Percentiles rank a stretch among this genome's conserved stretches.
Evolutionary conservation across 2,888 invertebrate genomes (phyloP).

Genomic region (Norana najaformis): DNA sequence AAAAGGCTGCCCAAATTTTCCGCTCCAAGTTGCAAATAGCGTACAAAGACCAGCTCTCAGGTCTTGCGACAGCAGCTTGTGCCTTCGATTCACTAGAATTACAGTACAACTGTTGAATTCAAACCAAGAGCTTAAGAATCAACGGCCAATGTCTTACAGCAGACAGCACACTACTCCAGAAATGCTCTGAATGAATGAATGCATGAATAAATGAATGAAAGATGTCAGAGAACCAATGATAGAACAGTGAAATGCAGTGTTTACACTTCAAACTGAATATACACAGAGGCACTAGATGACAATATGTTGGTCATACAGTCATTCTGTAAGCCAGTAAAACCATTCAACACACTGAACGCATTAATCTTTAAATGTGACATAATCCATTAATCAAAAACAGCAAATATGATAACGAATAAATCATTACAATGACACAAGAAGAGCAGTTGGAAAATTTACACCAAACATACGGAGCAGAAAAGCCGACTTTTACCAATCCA

Average conservation of each 20-base stretch:
- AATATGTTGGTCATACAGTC: background rate
- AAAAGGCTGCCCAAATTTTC: conserved; percentile 72
- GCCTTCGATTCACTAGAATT: conserved; percentile 80
- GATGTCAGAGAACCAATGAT: no score
- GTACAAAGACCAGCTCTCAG: conserved; percentile 84
- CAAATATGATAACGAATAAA: background rate
- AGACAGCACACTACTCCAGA: background rate
- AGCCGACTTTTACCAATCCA: background rate
- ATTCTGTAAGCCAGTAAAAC: background rate
- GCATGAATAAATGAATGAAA: no score
- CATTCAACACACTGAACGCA: background rate
- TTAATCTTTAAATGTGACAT: background rate
- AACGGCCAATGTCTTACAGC: background rate
- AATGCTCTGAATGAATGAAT: no score
- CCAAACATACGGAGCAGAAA: background rate
- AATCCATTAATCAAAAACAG: background rate
- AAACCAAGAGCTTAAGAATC: background rate
- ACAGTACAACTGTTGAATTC: background rate
- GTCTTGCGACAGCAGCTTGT: conserved; percentile 82
- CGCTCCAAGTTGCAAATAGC: conserved; percentile 92
- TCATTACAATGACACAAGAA: background rate
- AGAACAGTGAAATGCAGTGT: no score
- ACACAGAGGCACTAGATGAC: no score
- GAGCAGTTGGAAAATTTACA: background rate
- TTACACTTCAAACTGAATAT: no score